Base-by-base conservation (phyloP, 2,797 vertebrate genomes). In the Cirrhinus mrigala region DNA sequence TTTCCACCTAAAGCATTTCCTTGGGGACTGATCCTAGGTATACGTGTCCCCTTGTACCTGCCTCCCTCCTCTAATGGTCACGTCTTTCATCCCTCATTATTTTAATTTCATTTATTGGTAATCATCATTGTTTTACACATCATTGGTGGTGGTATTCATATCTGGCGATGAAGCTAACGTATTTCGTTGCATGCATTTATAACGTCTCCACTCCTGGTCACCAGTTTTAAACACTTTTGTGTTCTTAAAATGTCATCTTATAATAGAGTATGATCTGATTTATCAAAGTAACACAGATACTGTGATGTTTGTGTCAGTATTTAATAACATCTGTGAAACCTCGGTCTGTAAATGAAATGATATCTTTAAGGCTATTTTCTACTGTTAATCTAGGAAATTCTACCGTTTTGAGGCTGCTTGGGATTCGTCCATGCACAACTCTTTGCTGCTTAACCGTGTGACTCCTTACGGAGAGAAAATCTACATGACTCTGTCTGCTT, bases 401-500 rank as follows among this genome's bases (percentile, higher is more conserved):
- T 99, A 96, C 92, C 98, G 96, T 85, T 99, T 99, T 20, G 97
- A 99, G 90, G 94, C 98, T 0, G 97, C 98, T 16, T 99, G 98
- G 98, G 98, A 99, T 83, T 99, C 98, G 91, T 99, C 98, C 91
- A 98, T 99, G 97, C 98, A 99, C 96, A 99, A 99, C 94, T 99
- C 98, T 0, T 92, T 99, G 85, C 95, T 98, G 76, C 95, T 99
- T 77, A 99, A 99, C 92, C 95, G 98, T 18, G 98, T 99, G 89
- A 99, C 98, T 64, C 98, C 98, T 0, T 97, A 96, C 20, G 96
- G 98, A 64, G 98, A 99, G 95, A 99, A 99, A 92, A 99, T 99
- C 95, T 99, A 97, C 94, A 97, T 99, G 95, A 99, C 98, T 2
- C 93, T 99, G n/a, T 99, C 98, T 0, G 98, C 97, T 44, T 99